Evolutionary conservation across 2,797 vertebrate genomes (phyloP), one percentile per base, ranked within the genome.

Genomic region (Notamacropus eugenii): DNA sequence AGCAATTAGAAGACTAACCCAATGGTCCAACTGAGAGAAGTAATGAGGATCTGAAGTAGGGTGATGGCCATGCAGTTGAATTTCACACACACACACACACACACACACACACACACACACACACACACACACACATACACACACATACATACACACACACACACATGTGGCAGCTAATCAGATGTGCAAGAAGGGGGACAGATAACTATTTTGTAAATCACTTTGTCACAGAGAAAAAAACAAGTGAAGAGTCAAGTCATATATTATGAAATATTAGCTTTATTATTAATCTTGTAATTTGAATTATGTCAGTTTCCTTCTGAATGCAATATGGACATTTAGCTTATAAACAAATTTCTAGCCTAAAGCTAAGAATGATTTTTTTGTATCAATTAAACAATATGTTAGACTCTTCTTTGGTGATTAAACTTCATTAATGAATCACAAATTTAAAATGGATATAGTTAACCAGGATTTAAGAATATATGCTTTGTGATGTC

Each of bases 401-500:
- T 22, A 40, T 22, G 34, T 8, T 24, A 82, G n/a, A 12, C 28
- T n/a, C 34, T 74, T 82, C 67, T 40, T 82, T 82, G n/a, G 67
- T 46, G 67, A 82, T 46, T 82, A 82, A 74, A 82, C n/a, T 82
- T 82, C 67, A 82, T 82, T 82, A 40, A 22, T 82, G 16, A 46
- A 55, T 46, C 16, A 92, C 1, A 58, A 57, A 94, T 59, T 90
- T 91, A 90, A 96, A 90, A 91, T 82, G 9, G 57, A 59, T 94
- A 93, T 95, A 92, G 40, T 14, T 74, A 24, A 97, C 90, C 40
- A 96, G 82, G 93, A 56, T 46, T 5, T 87, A 94, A 94, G 93
- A 19, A 5, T 9, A 10, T 40, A 82, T 24, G 2, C 16, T 46
- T 40, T 82, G n/a, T 9, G n/a, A 40, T 82, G 4, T 40, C n/a